Evolutionary conservation across 1,140 invertebrate species (phyloP).

Genomic region (Liolophura sinensis): DNA sequence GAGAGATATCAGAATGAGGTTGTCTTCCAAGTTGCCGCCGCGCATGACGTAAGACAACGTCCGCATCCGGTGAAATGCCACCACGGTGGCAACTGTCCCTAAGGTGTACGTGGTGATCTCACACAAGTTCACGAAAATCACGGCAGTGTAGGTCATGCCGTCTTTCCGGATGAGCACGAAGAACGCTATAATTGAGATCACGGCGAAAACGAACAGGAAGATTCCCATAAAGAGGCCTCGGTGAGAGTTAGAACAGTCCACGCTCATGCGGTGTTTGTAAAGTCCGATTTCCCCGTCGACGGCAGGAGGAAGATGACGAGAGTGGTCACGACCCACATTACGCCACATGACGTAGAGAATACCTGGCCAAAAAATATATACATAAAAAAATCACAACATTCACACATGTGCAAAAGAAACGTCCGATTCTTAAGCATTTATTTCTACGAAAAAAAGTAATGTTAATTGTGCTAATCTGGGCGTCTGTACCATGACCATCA

Average conservation of each 20-base stretch:
- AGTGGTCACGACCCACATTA: constrained; percentile 26
- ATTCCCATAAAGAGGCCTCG: constrained; percentile 90
- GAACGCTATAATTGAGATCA: constrained; percentile 92
- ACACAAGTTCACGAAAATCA: constrained; percentile 34
- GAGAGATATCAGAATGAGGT: constrained; percentile 84
- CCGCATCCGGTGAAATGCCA: constrained; percentile 33
- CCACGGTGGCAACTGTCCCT: constrained; percentile 28
- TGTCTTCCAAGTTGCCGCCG: constrained; percentile 79
- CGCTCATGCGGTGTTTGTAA: constrained; percentile 29
- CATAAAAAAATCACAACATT: no score
- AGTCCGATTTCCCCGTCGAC: constrained; percentile 10
- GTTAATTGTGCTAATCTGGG: no score
- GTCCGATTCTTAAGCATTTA: no score
- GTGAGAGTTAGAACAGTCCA: constrained; percentile 81
- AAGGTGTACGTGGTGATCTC: constrained; percentile 32
- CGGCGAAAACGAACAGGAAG: constrained; percentile 79
- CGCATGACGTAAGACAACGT: constrained; percentile 7
- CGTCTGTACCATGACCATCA: no score
- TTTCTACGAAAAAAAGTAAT: no score
- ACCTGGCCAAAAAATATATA: constrained; percentile 13
- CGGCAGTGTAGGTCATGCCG: constrained; percentile 22
- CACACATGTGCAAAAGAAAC: no score
- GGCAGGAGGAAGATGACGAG: no score
- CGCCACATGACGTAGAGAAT: constrained; percentile 42
- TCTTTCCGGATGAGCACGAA: constrained; percentile 68